Percentiles rank a stretch among this genome's conserved stretches.
Evolutionary conservation across 2,888 invertebrate genomes (phyloP).

Genomic region (Aromia moschata): DNA sequence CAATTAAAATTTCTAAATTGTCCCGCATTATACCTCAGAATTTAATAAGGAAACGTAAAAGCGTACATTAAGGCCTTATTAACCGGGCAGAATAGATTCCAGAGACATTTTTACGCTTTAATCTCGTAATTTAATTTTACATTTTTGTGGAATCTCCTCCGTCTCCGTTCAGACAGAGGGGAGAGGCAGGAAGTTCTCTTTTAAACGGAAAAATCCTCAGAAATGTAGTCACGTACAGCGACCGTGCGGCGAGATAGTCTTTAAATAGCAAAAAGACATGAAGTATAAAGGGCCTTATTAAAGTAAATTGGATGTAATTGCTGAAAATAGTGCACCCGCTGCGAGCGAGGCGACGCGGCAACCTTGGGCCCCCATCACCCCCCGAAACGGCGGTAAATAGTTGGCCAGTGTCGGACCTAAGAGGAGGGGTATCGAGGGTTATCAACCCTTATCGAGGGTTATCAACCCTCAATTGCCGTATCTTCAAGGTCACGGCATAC

Average conservation of each 20-base stretch:
- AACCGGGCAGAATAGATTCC: conserved; percentile 18
- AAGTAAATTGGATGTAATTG: conserved; percentile 35
- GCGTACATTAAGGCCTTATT: conserved; percentile 22
- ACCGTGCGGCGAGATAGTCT: conserved; percentile 21
- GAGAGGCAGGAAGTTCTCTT: conserved; percentile 13
- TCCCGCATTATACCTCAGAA: conserved; percentile 17
- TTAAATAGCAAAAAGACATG: conserved; percentile 33
- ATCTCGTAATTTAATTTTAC: conserved; percentile 23
- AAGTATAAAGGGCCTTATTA: conserved; percentile 31
- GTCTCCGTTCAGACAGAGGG: neutral
- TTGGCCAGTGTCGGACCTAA: too few relatives aligned
- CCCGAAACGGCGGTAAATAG: too few relatives aligned
- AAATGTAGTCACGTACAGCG: conserved; percentile 32
- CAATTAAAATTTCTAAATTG: conserved; percentile 17
- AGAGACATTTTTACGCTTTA: conserved; percentile 17
- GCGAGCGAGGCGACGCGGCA: conserved; percentile 13
- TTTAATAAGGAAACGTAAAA: conserved; percentile 25
- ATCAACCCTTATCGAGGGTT: too few relatives aligned
- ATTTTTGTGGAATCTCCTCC: conserved; percentile 20
- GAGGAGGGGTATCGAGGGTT: too few relatives aligned
- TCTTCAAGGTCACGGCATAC: too few relatives aligned
- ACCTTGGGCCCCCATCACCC: conserved; percentile 3
- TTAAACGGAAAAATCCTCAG: conserved; percentile 10
- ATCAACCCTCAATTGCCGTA: too few relatives aligned
- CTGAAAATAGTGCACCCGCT: conserved; percentile 24